A percentile compares a stretch with the other conserved stretches of the same genome.
phyloP scores from a whole-genome alignment of 2,797 vertebrate species.

The Carcharodon carcharias region DNA sequence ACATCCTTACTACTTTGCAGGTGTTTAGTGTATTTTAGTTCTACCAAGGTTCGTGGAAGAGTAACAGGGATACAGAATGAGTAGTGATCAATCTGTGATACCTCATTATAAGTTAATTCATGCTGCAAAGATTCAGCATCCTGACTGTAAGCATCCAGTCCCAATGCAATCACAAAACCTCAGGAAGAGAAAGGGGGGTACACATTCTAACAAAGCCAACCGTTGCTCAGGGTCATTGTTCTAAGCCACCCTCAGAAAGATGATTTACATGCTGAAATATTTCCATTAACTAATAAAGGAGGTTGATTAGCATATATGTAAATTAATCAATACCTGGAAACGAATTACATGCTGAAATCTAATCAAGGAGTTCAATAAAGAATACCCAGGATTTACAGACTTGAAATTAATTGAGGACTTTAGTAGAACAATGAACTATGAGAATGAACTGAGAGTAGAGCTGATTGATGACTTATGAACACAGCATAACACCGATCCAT shows the following conservation, averaged over 20 bases:
- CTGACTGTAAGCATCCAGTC: neutral
- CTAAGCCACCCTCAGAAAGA: neutral
- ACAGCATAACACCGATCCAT: neutral
- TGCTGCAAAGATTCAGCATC: neutral
- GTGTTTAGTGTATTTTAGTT: neutral
- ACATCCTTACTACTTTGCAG: slow-evolving; percentile 7
- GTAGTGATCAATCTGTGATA: neutral
- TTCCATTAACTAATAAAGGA: neutral
- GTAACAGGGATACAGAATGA: neutral
- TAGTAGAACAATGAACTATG: neutral
- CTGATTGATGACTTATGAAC: neutral
- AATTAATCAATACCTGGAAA: neutral
- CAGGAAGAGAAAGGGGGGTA: neutral
- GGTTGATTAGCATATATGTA: neutral
- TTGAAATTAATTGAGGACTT: neutral
- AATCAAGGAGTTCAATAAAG: neutral
- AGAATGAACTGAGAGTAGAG: neutral
- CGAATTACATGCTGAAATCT: neutral
- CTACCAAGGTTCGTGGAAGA: neutral
- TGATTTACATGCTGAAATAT: neutral
- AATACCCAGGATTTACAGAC: neutral
- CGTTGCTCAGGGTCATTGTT: neutral
- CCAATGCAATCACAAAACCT: neutral
- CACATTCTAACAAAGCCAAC: neutral
- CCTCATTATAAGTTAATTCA: neutral